phyloP scores from a whole-genome alignment of 2,888 invertebrate genomes.

The Lochmaea capreae region DNA sequence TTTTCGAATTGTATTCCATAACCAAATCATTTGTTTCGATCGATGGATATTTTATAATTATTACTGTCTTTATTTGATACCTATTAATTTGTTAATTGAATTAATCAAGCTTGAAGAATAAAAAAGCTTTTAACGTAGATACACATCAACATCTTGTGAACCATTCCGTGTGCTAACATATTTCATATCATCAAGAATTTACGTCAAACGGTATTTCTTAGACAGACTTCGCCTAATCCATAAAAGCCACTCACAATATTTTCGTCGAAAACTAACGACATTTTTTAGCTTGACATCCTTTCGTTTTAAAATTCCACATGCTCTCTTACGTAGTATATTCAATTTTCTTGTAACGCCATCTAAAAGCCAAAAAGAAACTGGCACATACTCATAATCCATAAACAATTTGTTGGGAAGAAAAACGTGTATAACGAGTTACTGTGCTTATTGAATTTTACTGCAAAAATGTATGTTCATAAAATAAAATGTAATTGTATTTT shows the following conservation, averaged over 20 bases:
- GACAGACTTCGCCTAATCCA: neutral
- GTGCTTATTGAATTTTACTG: constrained; percentile 44
- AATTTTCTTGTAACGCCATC: constrained; percentile 38
- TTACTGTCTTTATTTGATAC: no score
- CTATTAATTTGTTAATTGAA: no score
- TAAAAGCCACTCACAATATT: constrained; percentile 24
- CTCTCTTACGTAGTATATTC: constrained; percentile 41
- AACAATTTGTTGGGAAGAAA: constrained; percentile 42
- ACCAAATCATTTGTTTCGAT: no score
- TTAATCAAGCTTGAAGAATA: no score
- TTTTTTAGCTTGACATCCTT: constrained; percentile 36
- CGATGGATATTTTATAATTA: no score
- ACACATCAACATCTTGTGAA: neutral
- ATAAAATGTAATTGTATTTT: constrained; percentile 34
- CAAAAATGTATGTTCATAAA: constrained; percentile 42
- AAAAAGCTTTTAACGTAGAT: neutral
- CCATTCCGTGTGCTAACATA: neutral
- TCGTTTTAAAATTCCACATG: constrained; percentile 41
- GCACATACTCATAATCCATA: constrained; percentile 46
- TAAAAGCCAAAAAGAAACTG: constrained; percentile 38
- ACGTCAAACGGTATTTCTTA: neutral
- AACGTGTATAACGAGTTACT: constrained; percentile 45
- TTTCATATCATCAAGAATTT: neutral
- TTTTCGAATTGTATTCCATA: no score
- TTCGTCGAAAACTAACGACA: constrained; percentile 19